Evolutionary conservation across 2,888 invertebrate genomes (phyloP), one percentile per base, ranked within the genome.

Genomic region (Stramonita haemastoma): DNA sequence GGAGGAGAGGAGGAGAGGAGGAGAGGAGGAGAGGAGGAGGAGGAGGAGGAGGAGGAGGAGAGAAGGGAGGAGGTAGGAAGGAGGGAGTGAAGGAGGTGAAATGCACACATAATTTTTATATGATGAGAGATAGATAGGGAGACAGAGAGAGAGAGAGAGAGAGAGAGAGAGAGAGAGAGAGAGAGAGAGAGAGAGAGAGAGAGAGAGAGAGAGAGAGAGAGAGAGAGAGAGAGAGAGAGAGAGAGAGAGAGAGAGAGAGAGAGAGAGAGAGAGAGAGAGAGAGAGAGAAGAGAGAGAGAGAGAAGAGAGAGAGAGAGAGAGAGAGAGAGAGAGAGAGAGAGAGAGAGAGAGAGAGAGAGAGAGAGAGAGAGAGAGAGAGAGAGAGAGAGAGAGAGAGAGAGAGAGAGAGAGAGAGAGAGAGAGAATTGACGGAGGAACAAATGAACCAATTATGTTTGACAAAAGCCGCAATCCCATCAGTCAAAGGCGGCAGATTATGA

Each of bases 201-300:
- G 46, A 46, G 2, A 46, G 4, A 46, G 46, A 46, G 46, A 46
- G 46, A 79, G 87, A 84, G 60, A 60, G 83, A 83, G 60, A 73
- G 77, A 89, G 89, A 89, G 86, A 89, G 86, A 89, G 77, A 86
- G 73, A 89, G 86, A 89, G 89, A 89, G 85, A 89, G 17, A 32
- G 34, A 79, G n/a, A 34, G 79, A 79, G 34, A 79, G 13, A 79
- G 79, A 79, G 79, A 79, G 79, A 79, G 79, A 79, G 79, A 79
- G 34, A 32, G 79, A n/a, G 79, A n/a, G 79, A n/a, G 29, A n/a
- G 79, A n/a, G 79, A 79, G 79, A n/a, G 79, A 79, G 79, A n/a
- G 34, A 79, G 29, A n/a, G 1, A 15, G 2, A 2, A 79, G 79
- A 79, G 34, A 32, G n/a, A 79, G 79, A 79, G 34, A 79, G 29